Percentiles rank a stretch among this genome's conserved stretches.
Conservation (phyloP, 2,797 vertebrate species). For the Pteropus rufus region DNA sequence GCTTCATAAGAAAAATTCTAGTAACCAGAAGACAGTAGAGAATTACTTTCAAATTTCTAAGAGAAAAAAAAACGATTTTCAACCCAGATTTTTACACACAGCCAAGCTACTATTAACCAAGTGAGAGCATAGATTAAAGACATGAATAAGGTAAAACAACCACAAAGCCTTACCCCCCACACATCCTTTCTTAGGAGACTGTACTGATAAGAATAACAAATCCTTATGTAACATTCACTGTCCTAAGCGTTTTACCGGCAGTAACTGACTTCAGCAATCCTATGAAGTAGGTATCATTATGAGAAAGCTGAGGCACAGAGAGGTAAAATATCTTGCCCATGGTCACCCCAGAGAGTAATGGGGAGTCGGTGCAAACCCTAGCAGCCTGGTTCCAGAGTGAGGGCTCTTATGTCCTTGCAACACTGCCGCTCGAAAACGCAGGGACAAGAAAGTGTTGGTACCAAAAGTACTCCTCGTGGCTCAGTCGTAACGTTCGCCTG, state of each 20-base stretch:
- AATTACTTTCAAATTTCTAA: slow-evolving; percentile 10
- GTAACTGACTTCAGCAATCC: background rate
- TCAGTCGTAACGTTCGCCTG: background rate
- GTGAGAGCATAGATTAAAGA: background rate
- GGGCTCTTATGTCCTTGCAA: background rate
- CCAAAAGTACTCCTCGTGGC: background rate
- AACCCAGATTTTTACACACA: background rate
- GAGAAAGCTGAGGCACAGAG: background rate
- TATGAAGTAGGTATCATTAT: too few relatives aligned
- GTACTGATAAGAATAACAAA: background rate
- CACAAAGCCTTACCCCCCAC: background rate
- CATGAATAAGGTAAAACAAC: background rate
- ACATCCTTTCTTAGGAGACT: background rate
- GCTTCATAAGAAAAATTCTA: background rate
- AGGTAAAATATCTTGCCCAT: background rate
- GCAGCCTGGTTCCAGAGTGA: too few relatives aligned
- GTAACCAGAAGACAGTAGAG: background rate
- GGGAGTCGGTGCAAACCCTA: background rate
- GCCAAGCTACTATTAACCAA: background rate
- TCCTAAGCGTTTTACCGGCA: background rate
- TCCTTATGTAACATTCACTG: rapidly evolving
- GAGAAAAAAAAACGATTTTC: background rate
- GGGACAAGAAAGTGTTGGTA: background rate
- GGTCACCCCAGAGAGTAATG: background rate
- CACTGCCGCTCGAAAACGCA: background rate